phyloP scores from a whole-genome alignment of 2,797 vertebrate species.

The Percopsis omiscomaycus region DNA sequence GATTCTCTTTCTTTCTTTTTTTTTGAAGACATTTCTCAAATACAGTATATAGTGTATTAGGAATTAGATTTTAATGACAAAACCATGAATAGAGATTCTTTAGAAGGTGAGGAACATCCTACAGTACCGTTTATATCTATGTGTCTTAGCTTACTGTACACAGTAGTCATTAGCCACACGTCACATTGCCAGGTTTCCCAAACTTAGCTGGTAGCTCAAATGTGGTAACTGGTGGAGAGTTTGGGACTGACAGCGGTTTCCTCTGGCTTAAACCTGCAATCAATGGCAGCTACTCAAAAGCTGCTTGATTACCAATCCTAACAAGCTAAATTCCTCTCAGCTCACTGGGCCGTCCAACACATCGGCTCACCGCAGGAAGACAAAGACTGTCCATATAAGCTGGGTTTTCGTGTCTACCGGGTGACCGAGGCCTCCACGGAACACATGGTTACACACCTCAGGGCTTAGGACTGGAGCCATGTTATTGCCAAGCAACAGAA shows the following conservation, averaged over 20 bases:
- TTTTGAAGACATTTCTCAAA: no score
- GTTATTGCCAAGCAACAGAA: constrained; percentile 20
- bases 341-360: constrained; percentile 57
- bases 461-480: constrained; percentile 45
- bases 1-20: no score
- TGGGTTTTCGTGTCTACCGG: constrained; percentile 51
- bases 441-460: constrained; percentile 62
- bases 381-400: constrained; percentile 55
- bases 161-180: no score
- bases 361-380: constrained; percentile 41
- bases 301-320: constrained; percentile 72
- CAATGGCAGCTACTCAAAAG: constrained; percentile 61
- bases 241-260: constrained; percentile 52
- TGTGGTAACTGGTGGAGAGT: constrained; percentile 56
- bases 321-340: constrained; percentile 66
- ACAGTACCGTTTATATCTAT: no score
- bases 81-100: no score
- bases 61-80: no score
- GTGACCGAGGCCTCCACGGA: constrained; percentile 49
- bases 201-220: constrained; percentile 27
- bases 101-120: no score
- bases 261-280: constrained; percentile 49
- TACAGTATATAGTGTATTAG: background rate
- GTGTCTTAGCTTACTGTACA: no score
- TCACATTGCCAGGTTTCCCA: no score